Conservation (phyloP, 2,113 vertebrate species). For the Parus major region DNA sequence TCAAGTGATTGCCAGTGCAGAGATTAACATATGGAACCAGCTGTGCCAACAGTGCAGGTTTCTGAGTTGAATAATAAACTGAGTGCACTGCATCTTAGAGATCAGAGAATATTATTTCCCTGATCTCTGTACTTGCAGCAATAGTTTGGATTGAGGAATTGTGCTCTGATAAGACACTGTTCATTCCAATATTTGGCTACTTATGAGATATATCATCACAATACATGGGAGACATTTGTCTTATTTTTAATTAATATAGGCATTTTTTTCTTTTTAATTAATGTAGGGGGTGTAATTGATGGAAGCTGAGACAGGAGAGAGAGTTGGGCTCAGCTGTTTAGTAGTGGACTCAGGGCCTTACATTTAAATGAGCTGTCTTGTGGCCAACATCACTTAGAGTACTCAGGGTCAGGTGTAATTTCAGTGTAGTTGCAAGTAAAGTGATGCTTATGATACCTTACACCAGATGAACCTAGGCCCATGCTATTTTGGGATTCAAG, state of each 20-base stretch:
- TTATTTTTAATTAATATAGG: not conserved
- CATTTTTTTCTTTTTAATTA: not conserved
- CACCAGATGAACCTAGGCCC: not conserved
- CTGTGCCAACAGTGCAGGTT: not conserved
- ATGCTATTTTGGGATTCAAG: not conserved
- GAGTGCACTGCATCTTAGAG: accelerated
- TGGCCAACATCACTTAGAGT: not conserved
- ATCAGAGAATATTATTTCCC: not conserved
- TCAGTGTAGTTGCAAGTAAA: not conserved
- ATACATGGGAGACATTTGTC: not conserved
- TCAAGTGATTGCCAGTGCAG: not conserved
- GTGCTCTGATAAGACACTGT: not conserved
- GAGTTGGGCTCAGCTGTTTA: not conserved
- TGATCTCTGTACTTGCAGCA: not conserved
- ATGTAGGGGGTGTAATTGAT: accelerated
- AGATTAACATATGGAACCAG: not conserved
- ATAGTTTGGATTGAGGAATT: not conserved
- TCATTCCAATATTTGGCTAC: not conserved
- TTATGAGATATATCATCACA: not conserved
- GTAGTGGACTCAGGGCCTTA: not conserved
- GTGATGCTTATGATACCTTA: not conserved
- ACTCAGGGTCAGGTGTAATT: not conserved
- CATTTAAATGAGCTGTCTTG: not conserved
- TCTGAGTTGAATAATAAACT: not conserved
- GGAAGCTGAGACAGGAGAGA: not conserved